These are phyloP conservation scores for Tiliqua scincoides DNA, from an alignment of 2,113 vertebrate genomes.

Conservation along the genomic window DNA sequence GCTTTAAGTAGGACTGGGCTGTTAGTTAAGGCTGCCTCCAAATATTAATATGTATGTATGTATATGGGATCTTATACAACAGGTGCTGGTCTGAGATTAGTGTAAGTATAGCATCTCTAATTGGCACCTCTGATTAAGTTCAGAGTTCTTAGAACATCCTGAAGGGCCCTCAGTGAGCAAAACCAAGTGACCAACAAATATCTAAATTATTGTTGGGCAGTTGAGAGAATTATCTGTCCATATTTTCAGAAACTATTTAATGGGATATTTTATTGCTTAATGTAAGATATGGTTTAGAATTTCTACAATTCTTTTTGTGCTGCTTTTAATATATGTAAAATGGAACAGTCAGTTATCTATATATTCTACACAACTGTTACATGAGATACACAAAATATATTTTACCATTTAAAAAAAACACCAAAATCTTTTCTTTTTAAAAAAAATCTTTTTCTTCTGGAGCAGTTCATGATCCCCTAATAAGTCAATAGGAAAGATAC, in stretches of 20 bases:
- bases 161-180: too few relatives aligned
- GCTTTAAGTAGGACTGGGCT: too few relatives aligned
- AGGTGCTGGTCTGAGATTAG: too few relatives aligned
- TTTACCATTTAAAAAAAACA: conserved; percentile 24
- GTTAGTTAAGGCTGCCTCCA: too few relatives aligned
- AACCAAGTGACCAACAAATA: not conserved
- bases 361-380: conserved; percentile 37
- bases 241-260: conserved; percentile 19
- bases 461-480: conserved; percentile 17
- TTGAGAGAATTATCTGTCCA: conserved; percentile 57
- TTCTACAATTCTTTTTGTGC: not conserved
- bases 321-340: conserved; percentile 41
- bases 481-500: not conserved
- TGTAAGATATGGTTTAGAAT: conserved; percentile 26
- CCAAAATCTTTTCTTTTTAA: conserved; percentile 39
- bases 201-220: conserved; percentile 33
- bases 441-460: conserved; percentile 33
- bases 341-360: conserved; percentile 7
- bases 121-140: too few relatives aligned
- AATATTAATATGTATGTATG: too few relatives aligned
- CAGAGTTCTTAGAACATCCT: too few relatives aligned
- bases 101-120: too few relatives aligned
- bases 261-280: conserved; percentile 44
- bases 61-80: too few relatives aligned
- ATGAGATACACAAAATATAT: conserved; percentile 8